Evolutionary conservation across 2,888 invertebrate species (phyloP).

Genomic region (Heliconius erato): DNA sequence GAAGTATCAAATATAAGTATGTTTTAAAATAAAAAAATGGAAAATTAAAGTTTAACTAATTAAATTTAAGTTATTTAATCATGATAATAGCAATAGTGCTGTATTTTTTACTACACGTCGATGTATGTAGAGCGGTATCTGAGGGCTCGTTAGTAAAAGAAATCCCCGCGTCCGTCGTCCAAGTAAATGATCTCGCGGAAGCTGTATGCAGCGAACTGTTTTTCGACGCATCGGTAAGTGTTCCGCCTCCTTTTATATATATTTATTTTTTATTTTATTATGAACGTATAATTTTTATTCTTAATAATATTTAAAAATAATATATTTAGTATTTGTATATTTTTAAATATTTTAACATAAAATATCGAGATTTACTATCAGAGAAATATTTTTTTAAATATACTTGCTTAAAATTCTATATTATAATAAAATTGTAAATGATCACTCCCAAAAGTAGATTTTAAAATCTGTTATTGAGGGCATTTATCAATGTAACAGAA

Average conservation of each 20-base stretch:
- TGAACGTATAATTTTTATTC: no score
- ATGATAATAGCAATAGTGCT: slow-evolving; percentile 24
- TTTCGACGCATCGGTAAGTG: slow-evolving; percentile 44
- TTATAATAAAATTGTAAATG: no score
- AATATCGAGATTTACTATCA: no score
- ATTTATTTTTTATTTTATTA: neutral
- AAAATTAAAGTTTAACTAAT: neutral
- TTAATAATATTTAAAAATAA: no score
- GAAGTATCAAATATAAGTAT: no score
- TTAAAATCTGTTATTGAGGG: no score
- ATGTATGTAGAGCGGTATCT: slow-evolving; percentile 25
- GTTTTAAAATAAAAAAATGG: neutral
- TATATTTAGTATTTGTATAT: no score
- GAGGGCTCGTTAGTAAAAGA: slow-evolving; percentile 40
- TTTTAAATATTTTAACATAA: no score
- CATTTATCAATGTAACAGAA: no score
- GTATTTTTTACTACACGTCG: slow-evolving; percentile 34
- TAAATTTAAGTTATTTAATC: slow-evolving; percentile 16
- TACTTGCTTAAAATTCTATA: no score
- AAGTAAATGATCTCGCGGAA: slow-evolving; percentile 48
- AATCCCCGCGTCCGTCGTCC: slow-evolving; percentile 46
- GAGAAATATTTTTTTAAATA: no score
- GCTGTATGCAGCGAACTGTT: slow-evolving; percentile 49
- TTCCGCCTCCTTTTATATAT: neutral
- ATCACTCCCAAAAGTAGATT: no score